Evolutionary conservation across 1,140 invertebrate genomes (phyloP), one percentile per base, ranked within the genome.

Genomic region (Aethina tumida): DNA sequence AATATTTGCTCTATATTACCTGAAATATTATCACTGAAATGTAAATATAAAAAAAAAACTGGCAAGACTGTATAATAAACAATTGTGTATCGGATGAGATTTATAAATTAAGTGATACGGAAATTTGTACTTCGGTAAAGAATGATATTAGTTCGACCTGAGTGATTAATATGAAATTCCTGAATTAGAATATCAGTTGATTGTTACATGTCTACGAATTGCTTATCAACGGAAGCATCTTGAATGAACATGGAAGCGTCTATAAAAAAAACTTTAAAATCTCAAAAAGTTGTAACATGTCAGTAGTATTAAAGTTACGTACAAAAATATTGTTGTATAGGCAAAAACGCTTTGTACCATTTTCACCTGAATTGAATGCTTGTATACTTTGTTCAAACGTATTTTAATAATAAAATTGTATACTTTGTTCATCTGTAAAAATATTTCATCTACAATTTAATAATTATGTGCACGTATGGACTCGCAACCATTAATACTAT

Each of bases 281-380:
- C 25, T 37, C 35, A 40, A 37, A 44, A 41, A 43, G 34, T 43
- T 41, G 35, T 41, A 50, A 46, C 34, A 49, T 44, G 37, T 35
- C 28, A 41, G 32, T 41, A 42, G 21, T 53, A n/a, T 48, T 50
- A 50, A 55, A 58, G 35, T 45, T 45, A 54, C 45, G 42, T 58
- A 58, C 47, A 58, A 58, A 58, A 56, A 53, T 55, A 53, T 55
- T 50, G 40, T 50, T 41, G 36, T 46, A 42, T 53, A 56, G 54
- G 56, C 56, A 56, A 56, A 57, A 59, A 51, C 50, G 54, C 39
- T 54, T 59, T 59, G 56, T 59, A 59, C 56, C 52, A 55, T 56
- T 59, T 50, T 55, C 35, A 58, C 53, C 55, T 53, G 56, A 39
- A 49, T 52, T 47, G 35, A 47, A 50, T 52, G 36, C 44, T 43